Conservation (phyloP, 1,140 invertebrate species). For the Venturia canescens region DNA sequence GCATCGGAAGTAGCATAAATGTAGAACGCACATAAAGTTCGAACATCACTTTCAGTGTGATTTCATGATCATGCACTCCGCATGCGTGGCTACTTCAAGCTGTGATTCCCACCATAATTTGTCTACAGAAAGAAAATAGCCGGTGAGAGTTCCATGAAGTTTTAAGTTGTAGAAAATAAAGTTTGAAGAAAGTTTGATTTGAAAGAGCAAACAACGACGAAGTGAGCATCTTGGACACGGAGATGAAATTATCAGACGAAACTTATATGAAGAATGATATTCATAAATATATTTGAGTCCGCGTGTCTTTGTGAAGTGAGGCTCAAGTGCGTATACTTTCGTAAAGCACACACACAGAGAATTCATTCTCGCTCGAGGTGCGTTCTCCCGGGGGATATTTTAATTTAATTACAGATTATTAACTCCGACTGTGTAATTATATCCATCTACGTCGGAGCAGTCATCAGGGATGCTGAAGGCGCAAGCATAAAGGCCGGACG, state of each 20-base stretch:
- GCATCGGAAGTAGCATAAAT: conserved; percentile 47
- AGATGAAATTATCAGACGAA: not conserved
- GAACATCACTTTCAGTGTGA: not conserved
- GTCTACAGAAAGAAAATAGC: not conserved
- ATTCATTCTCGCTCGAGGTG: conserved; percentile 46
- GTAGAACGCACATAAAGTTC: conserved; percentile 38
- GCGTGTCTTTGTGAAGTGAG: too few species aligned
- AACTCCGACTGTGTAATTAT: conserved; percentile 61
- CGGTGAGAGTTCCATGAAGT: not conserved
- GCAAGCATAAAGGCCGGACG: conserved; percentile 7
- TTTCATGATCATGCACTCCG: not conserved
- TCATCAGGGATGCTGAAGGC: conserved; percentile 22
- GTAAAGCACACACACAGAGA: not conserved
- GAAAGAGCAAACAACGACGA: conserved; percentile 11
- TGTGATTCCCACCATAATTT: not conserved
- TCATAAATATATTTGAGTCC: not conserved
- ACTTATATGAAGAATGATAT: not conserved
- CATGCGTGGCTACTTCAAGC: not conserved
- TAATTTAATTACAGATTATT: conserved; percentile 67
- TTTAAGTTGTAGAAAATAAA: too few species aligned
- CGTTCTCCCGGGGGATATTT: conserved; percentile 57
- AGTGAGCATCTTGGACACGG: not conserved
- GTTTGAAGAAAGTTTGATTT: too few species aligned
- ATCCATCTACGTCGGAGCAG: conserved; percentile 57
- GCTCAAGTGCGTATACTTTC: conserved; percentile 21